phyloP scores from a whole-genome alignment of 2,888 invertebrate species.

The Drosophila nr. perissopoda region DNA sequence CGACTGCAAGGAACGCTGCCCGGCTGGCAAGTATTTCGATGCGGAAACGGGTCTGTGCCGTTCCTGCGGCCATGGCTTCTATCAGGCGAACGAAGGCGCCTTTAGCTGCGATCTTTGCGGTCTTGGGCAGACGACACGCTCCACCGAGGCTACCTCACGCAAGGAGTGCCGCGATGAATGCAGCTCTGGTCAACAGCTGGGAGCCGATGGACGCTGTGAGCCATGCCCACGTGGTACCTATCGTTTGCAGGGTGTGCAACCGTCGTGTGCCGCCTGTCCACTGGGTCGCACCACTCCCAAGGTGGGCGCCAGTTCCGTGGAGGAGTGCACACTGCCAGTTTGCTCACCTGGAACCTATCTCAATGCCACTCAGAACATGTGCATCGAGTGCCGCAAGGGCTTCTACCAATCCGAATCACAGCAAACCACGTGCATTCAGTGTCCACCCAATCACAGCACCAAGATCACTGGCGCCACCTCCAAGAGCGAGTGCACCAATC shows the following conservation, averaged over 20 bases:
- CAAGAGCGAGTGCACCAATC: conserved; percentile 94
- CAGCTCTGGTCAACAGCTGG: conserved; percentile 91
- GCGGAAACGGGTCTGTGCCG: conserved; percentile 94
- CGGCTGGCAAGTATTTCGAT: conserved; percentile 97
- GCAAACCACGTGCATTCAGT: conserved; percentile 93
- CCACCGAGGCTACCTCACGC: conserved; percentile 93
- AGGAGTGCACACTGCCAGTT: conserved; percentile 96
- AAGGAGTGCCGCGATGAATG: conserved; percentile 97
- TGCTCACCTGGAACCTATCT: conserved; percentile 94
- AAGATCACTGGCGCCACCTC: conserved; percentile 91
- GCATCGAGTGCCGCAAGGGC: conserved; percentile 94
- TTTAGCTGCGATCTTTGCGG: conserved; percentile 95
- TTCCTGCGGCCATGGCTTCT: conserved; percentile 97
- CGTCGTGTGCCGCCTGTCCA: conserved; percentile 95
- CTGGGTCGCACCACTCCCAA: conserved; percentile 95
- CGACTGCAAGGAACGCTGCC: conserved; percentile 97
- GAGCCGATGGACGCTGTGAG: conserved; percentile 95
- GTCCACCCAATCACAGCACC: conserved; percentile 96
- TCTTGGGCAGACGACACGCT: conserved; percentile 95
- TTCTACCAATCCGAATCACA: conserved; percentile 95
- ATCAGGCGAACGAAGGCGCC: conserved; percentile 95
- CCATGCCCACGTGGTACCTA: conserved; percentile 95
- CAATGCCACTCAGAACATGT: conserved; percentile 93
- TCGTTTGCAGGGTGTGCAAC: conserved; percentile 93
- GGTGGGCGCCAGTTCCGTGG: conserved; percentile 92